Evolutionary conservation across 2,888 invertebrate species (phyloP), one percentile per base, ranked within the genome.

Genomic region (Stenodema calcarata): DNA sequence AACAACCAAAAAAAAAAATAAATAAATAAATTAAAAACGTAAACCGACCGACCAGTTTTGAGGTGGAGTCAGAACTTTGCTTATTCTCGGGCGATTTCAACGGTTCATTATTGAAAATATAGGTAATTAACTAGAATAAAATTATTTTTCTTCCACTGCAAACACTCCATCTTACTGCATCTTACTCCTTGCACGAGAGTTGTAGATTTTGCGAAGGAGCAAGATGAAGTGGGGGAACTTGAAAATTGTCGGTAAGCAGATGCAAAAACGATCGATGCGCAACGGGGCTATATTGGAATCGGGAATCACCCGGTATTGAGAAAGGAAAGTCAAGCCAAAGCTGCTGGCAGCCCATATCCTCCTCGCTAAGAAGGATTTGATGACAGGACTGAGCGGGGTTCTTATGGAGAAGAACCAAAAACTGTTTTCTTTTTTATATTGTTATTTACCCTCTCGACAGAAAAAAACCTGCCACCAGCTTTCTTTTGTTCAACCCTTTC

Each of bases 291-390:
- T 78, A 78, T 78, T 78, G 78, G 78, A 18, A 78, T 1, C n/a
- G 41, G 27, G 42, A 78, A 78, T 35, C 27, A 76, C 62, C n/a
- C n/a, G 28, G 18, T n/a, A 73, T 35, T 35, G 28, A 28, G 69
- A 28, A 23, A 18, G 73, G 41, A 73, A 18, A 54, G 78, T 42
- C 44, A 44, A 44, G 35, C 73, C 16, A 16, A 18, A 14, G 78
- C 23, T 78, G 78, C 78, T 27, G 44, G 27, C 62, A 62, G 78
- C 42, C 23, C 78, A 78, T 78, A 78, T 78, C 18, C 78, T 42
- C 41, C 3, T 42, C 78, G 78, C 44, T 78, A 78, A 78, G 78
- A 78, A 78, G 78, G 78, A 78, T 78, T 78, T 78, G 78, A 78
- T 78, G 78, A 78, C 78, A 44, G 78, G 78, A 78, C 78, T 78